Conservation (phyloP, 2,888 invertebrate genomes). For the Sericinus montela region DNA sequence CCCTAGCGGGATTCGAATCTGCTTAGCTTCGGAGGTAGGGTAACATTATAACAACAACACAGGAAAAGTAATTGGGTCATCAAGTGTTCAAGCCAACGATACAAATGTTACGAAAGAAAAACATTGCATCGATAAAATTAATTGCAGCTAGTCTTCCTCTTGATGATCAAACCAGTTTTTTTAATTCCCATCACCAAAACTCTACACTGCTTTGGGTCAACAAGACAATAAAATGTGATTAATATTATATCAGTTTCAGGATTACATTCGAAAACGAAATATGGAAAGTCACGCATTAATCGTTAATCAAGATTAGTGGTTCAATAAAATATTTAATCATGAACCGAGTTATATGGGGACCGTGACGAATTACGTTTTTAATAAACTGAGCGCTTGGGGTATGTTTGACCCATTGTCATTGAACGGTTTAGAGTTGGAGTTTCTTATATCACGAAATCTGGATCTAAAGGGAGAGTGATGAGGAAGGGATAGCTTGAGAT, state of each 20-base stretch:
- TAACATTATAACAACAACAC: no score
- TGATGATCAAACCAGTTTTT: no score
- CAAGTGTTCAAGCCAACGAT: no score
- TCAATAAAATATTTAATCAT: constrained; percentile 54
- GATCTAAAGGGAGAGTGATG: no score
- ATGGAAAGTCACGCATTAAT: constrained; percentile 55
- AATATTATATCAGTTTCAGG: constrained; percentile 17
- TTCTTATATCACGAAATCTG: no score
- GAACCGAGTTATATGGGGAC: constrained; percentile 58
- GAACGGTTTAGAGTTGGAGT: not conserved
- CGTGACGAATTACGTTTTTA: constrained; percentile 56
- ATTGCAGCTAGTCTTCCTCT: no score
- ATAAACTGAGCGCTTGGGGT: constrained; percentile 32
- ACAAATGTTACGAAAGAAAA: no score
- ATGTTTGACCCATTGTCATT: constrained; percentile 14
- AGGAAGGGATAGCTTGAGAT: no score
- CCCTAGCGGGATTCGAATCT: no score
- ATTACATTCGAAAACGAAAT: constrained; percentile 24
- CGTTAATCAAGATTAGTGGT: constrained; percentile 62
- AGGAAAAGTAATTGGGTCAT: no score
- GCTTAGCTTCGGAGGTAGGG: no score
- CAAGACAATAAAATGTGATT: constrained; percentile 22
- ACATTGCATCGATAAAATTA: no score
- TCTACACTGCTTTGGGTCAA: not conserved
- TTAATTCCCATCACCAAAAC: not conserved